Base-by-base conservation (phyloP, 2,888 invertebrate species). In the Acrobasis suavella region DNA sequence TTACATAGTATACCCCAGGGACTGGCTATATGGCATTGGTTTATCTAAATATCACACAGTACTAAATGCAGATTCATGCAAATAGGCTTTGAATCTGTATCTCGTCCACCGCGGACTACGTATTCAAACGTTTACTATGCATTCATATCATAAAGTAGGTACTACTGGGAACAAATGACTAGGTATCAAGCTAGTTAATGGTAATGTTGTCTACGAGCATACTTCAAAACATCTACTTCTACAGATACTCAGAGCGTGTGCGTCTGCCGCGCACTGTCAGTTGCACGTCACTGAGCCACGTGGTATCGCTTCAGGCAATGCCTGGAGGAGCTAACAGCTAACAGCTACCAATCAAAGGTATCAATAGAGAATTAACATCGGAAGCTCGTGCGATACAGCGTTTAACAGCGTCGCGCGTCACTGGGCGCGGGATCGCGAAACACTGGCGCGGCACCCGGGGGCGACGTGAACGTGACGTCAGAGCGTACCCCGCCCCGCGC, bases 391-490 rank as follows among this genome's bases (percentile, higher is more conserved):
- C 77, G 83, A 86, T 82, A 85, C 76, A 78, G 78, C 76, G 77
- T 77, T 74, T 75, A 78, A 86, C 83, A 78, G 82, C 83, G 83
- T 84, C 81, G 89, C 90, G 91, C 88, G 91, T 85, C 85, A 80
- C 78, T 80, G 81, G 78, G 77, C 85, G 88, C 90, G 89, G 86
- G 86, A 81, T 87, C 90, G 89, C 91, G 90, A 82, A 83, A 74
- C 85, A 91, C 91, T 91, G 87, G 83, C 85, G 83, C 80, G 86
- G 73, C 78, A 80, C 81, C 87, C 91, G 83, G 87, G 89, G 88
- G 82, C 82, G 83, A 51, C 42, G 60, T 60, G 56, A 76, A 80
- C 73, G 89, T 92, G 90, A 91, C 90, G 90, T 91, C 90, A 91
- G 83, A 74, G 82, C 83, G 83, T 76, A 78, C 82, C 85, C 82